Conservation (phyloP, 2,113 vertebrate genomes). For the Salminus brasiliensis region DNA sequence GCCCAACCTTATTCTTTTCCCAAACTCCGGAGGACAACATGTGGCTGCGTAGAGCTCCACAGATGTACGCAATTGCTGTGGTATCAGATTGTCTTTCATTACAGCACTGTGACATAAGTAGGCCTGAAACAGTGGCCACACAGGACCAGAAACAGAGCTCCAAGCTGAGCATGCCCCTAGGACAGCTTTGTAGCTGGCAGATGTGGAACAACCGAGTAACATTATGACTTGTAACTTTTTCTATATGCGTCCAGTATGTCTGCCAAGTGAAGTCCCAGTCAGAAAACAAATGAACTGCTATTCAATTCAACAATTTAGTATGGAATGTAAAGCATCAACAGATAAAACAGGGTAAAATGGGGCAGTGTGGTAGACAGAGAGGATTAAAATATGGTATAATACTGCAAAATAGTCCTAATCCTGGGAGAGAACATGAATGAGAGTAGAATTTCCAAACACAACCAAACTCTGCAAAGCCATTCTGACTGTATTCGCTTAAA, state of each 20-base stretch:
- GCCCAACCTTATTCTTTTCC: conserved; percentile 27
- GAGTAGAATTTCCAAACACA: neutral
- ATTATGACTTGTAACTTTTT: neutral
- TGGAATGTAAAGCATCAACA: neutral
- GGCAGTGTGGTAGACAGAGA: neutral
- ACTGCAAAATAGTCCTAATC: neutral
- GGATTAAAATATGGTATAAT: neutral
- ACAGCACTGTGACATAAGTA: conserved; percentile 54
- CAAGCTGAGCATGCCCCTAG: conserved; percentile 4
- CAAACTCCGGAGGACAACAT: conserved; percentile 31
- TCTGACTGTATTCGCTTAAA: neutral
- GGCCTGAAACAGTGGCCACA: conserved; percentile 52
- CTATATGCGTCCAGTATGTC: neutral
- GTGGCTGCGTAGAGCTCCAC: conserved; percentile 22
- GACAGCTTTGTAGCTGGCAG: neutral
- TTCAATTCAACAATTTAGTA: neutral
- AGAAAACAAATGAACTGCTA: neutral
- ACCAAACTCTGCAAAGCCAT: neutral
- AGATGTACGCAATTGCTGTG: conserved; percentile 44
- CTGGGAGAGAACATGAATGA: neutral
- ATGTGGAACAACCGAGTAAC: neutral
- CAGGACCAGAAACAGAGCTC: conserved; percentile 46
- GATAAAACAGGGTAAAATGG: neutral
- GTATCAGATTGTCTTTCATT: conserved; percentile 48
- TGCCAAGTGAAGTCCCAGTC: neutral